A percentile compares a stretch with the other conserved stretches of the same genome.
Conservation (phyloP, 2,113 vertebrate genomes). For the Ctenomys sociabilis region DNA sequence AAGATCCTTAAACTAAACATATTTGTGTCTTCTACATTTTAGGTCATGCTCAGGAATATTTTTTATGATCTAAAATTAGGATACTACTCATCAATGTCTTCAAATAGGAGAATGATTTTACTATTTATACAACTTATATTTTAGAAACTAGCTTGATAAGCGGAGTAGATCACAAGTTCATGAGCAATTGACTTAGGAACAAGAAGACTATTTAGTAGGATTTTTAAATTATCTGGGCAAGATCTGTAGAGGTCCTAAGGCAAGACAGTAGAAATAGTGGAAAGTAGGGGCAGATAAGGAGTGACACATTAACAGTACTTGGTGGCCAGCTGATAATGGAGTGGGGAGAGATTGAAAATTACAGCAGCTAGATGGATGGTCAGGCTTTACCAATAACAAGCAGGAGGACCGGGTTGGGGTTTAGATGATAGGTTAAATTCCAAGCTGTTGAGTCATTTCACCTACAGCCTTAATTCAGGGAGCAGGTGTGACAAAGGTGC, state of each 20-base stretch:
- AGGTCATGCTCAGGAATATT: not conserved
- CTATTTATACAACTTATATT: not conserved
- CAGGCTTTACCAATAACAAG: not conserved
- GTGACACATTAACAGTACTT: not conserved
- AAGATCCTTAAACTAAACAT: not conserved
- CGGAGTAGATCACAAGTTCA: not conserved
- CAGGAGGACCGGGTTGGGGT: not conserved
- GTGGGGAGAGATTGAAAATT: not conserved
- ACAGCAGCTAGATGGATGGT: not conserved
- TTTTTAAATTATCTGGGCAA: not conserved
- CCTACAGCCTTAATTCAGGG: fast-evolving
- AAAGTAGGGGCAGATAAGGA: not conserved
- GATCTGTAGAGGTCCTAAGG: not conserved
- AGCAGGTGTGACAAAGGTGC: not conserved
- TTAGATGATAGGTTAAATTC: not conserved
- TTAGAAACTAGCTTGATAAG: not conserved
- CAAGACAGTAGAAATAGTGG: not conserved
- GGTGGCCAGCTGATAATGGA: not conserved
- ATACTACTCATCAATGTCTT: not conserved
- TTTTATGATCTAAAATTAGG: not conserved
- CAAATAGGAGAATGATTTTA: not conserved
- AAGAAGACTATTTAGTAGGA: not conserved
- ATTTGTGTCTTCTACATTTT: slow-evolving; percentile 22
- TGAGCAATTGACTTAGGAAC: not conserved
- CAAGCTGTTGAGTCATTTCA: not conserved